Base-by-base conservation (phyloP, 1,140 invertebrate species). In the Agraylea sexmaculata region DNA sequence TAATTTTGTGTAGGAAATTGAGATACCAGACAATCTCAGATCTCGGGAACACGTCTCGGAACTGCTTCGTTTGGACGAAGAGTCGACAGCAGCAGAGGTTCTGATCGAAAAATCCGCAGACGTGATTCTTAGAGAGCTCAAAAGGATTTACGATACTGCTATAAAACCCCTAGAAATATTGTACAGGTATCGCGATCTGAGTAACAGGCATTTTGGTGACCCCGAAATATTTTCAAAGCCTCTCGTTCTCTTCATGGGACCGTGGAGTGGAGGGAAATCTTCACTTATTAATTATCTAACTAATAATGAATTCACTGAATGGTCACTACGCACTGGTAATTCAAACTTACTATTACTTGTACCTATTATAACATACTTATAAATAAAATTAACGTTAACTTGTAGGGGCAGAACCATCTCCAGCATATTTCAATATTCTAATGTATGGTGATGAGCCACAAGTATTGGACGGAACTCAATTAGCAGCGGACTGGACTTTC, bases 161-260 rank as follows among this genome's bases (percentile, higher is more conserved):
- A 87, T 95, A 8, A 87, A 88, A 60, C 90, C 89, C 6, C 65
- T 94, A 51, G 91, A 94, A 69, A 75, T 71, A 7, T 59, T 89
- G 12, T 94, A 91, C 60, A 93, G 91, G 59, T 94, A 92, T 54
- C 74, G 85, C 53, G 87, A 93, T 57, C 71, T 94, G 27, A 92
- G 87, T 53, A 91, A 91, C 53, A 73, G 89, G 46, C 86, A 90
- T 64, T 89, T 89, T 55, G 84, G 86, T 62, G 89, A 94, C 69
- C 82, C 87, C 5, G 89, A 94, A 72, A 91, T 94, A 57, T 91
- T 92, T 62, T 90, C 87, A 0, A 94, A 93, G 58, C 90, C 91
- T 6, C 64, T 94, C 53, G 74, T 94, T 29, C 63, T 95, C 0
- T 90, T 95, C 53, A 85, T 94, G 81, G 90, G 91, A 23, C 89